Evolutionary conservation across 2,797 vertebrate genomes (phyloP).

Genomic region (Paratrypauchen microcephalus): DNA sequence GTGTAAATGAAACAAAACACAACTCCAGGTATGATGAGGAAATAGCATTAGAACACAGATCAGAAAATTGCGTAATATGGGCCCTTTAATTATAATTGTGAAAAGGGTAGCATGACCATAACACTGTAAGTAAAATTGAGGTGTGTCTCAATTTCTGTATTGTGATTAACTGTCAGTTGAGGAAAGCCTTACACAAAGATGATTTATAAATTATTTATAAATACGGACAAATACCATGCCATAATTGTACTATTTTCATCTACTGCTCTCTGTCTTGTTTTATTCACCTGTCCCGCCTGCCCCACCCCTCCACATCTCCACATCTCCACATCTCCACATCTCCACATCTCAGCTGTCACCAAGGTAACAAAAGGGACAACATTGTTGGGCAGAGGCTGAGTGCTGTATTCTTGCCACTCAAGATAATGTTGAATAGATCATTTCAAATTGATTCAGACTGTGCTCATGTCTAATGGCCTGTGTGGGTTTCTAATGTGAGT

Average conservation of each 20-base stretch:
- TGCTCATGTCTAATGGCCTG: conserved; percentile 56
- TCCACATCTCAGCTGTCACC: conserved; percentile 29
- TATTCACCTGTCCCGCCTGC: conserved; percentile 47
- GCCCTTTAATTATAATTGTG: too few relatives aligned
- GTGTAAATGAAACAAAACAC: too few relatives aligned
- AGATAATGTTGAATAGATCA: conserved; percentile 60
- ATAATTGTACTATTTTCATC: conserved; percentile 15
- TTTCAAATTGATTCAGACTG: conserved; percentile 51
- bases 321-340: conserved; percentile 21
- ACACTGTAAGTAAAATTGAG: too few relatives aligned
- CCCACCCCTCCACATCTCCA: conserved; percentile 21
- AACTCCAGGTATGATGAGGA: too few relatives aligned
- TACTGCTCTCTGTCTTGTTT: conserved; percentile 43
- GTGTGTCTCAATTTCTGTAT: too few relatives aligned
- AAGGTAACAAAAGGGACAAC: conserved; percentile 30
- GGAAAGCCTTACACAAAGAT: too few relatives aligned
- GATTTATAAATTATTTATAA: background rate
- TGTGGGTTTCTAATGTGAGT: conserved; percentile 56
- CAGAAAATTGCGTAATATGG: too few relatives aligned
- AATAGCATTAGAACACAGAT: too few relatives aligned
- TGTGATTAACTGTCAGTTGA: too few relatives aligned
- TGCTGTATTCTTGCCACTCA: conserved; percentile 44
- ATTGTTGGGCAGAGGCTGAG: conserved; percentile 39
- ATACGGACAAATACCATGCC: background rate
- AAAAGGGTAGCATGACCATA: too few relatives aligned